phyloP scores from a whole-genome alignment of 2,888 invertebrate species.

The Lagria hirta region DNA sequence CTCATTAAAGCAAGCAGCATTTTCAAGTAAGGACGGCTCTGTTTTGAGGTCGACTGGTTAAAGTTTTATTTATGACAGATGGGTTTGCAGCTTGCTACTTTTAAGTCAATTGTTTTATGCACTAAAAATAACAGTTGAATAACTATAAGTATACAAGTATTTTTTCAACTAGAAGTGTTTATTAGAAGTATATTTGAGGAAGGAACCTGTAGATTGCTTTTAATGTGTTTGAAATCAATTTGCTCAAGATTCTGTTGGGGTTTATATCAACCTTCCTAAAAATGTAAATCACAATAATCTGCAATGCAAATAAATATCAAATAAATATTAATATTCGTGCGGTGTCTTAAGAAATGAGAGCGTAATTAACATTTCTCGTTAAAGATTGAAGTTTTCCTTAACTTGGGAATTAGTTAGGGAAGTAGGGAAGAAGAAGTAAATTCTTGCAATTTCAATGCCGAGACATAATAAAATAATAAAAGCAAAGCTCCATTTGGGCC shows the following conservation, averaged over 20 bases:
- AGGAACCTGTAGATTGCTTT: too few relatives aligned
- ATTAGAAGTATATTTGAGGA: too few relatives aligned
- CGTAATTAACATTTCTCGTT: slow-evolving; percentile 42
- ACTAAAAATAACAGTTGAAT: too few relatives aligned
- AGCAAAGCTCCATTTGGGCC: slow-evolving; percentile 39
- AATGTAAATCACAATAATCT: slow-evolving; percentile 26
- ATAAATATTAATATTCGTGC: slow-evolving; percentile 34
- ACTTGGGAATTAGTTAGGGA: slow-evolving; percentile 42
- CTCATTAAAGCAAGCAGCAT: too few relatives aligned
- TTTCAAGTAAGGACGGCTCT: too few relatives aligned
- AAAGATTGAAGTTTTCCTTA: slow-evolving; percentile 40
- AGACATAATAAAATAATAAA: slow-evolving; percentile 46
- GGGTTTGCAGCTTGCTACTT: too few relatives aligned
- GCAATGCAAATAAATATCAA: slow-evolving; percentile 29
- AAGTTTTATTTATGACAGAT: too few relatives aligned
- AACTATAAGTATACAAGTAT: too few relatives aligned
- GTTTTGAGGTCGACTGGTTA: too few relatives aligned
- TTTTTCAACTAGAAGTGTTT: too few relatives aligned
- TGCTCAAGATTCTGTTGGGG: slow-evolving; percentile 4
- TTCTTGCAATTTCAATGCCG: slow-evolving; percentile 42
- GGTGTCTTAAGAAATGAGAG: slow-evolving; percentile 24
- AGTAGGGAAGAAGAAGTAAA: slow-evolving; percentile 37
- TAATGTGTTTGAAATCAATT: slow-evolving; percentile 18
- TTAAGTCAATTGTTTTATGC: too few relatives aligned
- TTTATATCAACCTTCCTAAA: slow-evolving; percentile 12